Percentiles rank a stretch among this genome's conserved stretches.
Conservation (phyloP, 2,797 vertebrate species). For the Catharus ustulatus region DNA sequence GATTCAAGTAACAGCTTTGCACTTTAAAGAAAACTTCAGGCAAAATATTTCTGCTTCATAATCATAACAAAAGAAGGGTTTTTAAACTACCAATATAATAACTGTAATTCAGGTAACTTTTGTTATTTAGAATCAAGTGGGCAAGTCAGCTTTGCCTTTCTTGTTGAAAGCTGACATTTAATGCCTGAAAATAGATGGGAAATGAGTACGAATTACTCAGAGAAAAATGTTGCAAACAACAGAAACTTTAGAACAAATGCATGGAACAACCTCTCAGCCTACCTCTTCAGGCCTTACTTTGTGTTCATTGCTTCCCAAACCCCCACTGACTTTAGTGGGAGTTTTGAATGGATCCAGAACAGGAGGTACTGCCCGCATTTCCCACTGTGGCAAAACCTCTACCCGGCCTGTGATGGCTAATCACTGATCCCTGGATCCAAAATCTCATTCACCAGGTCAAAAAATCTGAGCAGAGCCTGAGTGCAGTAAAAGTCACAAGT, state of each 20-base stretch:
- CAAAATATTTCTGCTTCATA: slow-evolving; percentile 2
- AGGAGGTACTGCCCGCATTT: neutral
- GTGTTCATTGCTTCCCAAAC: neutral
- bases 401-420: neutral
- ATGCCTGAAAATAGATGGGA: slow-evolving; percentile 13
- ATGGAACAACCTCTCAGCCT: neutral
- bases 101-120: slow-evolving; percentile 38
- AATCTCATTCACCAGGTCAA: neutral
- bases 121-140: slow-evolving; percentile 11
- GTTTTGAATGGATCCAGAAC: neutral
- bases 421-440: neutral
- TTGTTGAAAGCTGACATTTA: slow-evolving; percentile 35
- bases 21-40: neutral
- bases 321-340: neutral
- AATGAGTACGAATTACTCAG: slow-evolving; percentile 16
- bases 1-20: neutral
- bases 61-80: neutral
- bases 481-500: neutral
- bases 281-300: neutral
- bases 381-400: neutral
- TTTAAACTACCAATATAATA: slow-evolving; percentile 29
- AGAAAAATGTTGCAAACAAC: neutral
- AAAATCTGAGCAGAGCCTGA: neutral
- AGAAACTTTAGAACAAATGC: neutral
- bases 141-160: slow-evolving; percentile 10